Base-by-base conservation (phyloP, 1,140 invertebrate genomes). In the Armadillidium nasatum region DNA sequence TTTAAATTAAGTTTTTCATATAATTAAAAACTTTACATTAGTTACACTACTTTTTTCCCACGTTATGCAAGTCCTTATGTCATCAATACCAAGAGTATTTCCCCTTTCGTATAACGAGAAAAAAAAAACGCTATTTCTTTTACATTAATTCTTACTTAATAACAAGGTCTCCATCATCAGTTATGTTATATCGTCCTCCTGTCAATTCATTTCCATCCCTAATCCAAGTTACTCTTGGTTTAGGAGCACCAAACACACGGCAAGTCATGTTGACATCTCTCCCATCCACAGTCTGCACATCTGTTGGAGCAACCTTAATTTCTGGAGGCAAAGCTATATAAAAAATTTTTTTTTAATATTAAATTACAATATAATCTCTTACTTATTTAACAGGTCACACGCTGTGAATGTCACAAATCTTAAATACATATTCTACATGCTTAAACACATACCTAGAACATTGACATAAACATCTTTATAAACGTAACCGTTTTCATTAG, bases 381-480 rank as follows among this genome's bases (percentile, higher is more conserved):
- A 33, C 6, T 3, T 33, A 33, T 3, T 33, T 33, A 33, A 33
- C 33, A 33, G 33, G 6, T 33, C 33, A 33, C 1, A 33, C 2
- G 6, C 33, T 3, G 33, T 33, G 7, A 60, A 60, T 60, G 7
- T 7, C 19, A 4, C 50, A 60, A 15, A 60, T 7, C 50, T 15
- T 1, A 60, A 15, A 19, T 7, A 60, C 50, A 19, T 19, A 60
- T 13, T 19, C 11, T 60, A 7, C 11, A 4, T 3, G 10, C 9
- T 44, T 11, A 15, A 22, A 70, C 67, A 84, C 86, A 85, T 84
- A 91, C 91, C 91, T 80, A 96, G 86, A 9, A 99, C 97, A 87
- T 99, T 99, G 7, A 99, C 89, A 83, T 94, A 99, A 66, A 97
- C 94, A 88, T 99, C 96, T 83, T 95, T 95, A 86, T 97, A 99